A percentile compares a stretch with the other conserved stretches of the same genome.
These are phyloP conservation scores for Hypomesus transpacificus DNA, from an alignment of 2,113 vertebrate genomes.

Conservation along the genomic window DNA sequence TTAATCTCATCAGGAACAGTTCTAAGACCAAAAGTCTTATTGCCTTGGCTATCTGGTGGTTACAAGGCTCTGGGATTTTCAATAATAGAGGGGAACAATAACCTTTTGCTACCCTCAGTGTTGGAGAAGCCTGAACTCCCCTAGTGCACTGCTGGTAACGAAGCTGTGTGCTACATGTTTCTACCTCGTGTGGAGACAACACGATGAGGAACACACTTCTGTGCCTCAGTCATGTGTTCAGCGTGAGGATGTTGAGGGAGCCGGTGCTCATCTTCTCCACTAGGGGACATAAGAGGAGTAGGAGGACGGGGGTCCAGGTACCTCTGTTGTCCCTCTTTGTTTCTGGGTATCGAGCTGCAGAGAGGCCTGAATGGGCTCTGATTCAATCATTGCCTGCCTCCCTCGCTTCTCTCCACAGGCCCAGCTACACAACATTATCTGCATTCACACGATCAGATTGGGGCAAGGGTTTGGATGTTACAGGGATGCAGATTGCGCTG, in stretches of 20 bases:
- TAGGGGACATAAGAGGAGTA: too few relatives aligned
- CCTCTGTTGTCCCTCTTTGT: neutral
- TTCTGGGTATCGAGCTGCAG: neutral
- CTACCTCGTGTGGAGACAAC: too few relatives aligned
- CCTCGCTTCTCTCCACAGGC: constrained; percentile 1
- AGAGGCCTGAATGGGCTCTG: neutral
- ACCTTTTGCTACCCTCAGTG: constrained; percentile 2
- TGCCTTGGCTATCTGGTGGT: constrained; percentile 24
- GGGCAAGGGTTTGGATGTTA: too few relatives aligned
- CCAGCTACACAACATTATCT: neutral
- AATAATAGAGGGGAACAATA: constrained; percentile 16
- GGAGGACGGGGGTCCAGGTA: too few relatives aligned
- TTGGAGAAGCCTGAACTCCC: neutral
- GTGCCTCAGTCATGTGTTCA: too few relatives aligned
- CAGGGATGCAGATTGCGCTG: neutral
- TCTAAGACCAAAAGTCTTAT: constrained; percentile 19
- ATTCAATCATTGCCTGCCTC: neutral
- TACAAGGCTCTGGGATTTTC: constrained; percentile 22
- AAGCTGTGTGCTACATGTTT: too few relatives aligned
- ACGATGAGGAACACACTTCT: too few relatives aligned
- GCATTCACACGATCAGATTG: neutral
- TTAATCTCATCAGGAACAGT: constrained; percentile 33
- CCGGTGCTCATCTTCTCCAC: too few relatives aligned
- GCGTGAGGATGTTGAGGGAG: too few relatives aligned
- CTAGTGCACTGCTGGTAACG: neutral